Conservation (phyloP, 2,113 vertebrate genomes). For the Cichladusa arquata region DNA sequence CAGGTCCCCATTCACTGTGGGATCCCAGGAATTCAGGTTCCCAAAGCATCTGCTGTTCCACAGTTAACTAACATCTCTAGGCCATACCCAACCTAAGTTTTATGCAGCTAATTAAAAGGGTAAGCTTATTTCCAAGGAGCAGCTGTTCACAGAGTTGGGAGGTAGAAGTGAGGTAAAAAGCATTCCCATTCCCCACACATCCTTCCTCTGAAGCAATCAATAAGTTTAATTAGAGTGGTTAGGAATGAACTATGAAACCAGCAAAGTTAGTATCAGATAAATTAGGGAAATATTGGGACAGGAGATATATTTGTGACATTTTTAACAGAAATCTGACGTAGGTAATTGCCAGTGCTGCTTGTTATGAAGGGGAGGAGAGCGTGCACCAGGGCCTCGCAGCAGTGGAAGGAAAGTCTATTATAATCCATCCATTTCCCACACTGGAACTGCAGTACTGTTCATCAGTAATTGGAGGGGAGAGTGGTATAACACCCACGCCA, state of each 20-base stretch:
- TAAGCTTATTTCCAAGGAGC: background rate
- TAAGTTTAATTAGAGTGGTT: constrained; percentile 40
- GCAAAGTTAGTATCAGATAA: background rate
- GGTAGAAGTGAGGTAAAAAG: background rate
- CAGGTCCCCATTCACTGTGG: background rate
- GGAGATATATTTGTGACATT: background rate
- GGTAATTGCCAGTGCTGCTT: background rate
- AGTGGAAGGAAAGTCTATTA: background rate
- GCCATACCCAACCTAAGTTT: background rate
- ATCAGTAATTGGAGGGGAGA: background rate
- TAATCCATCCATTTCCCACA: background rate
- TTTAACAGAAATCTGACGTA: background rate
- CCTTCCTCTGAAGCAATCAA: constrained; percentile 9
- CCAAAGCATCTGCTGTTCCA: background rate
- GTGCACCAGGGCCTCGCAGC: background rate
- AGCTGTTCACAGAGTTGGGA: background rate
- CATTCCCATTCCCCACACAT: background rate
- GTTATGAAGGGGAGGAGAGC: background rate
- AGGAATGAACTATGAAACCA: constrained; percentile 3
- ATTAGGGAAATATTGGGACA: background rate
- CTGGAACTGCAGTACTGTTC: background rate
- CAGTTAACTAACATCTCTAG: background rate
- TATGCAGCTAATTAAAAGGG: background rate
- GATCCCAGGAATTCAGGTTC: background rate
- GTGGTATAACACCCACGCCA: rapidly evolving